Conservation (phyloP, 2,888 invertebrate species). For the Drosophila nigricruria region DNA sequence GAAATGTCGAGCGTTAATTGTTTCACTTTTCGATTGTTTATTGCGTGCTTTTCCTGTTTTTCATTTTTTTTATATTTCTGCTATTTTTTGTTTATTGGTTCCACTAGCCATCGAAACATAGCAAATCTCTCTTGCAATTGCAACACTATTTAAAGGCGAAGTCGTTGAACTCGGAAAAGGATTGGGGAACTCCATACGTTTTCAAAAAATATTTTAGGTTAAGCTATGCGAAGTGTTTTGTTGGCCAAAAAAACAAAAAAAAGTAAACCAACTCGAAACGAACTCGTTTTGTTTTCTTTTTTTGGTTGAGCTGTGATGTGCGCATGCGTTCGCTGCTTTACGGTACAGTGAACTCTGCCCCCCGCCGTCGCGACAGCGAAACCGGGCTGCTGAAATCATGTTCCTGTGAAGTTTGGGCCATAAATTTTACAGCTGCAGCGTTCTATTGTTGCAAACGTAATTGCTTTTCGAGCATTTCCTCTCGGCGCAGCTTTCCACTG, state of each 20-base stretch:
- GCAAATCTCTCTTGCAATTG: slow-evolving; percentile 39
- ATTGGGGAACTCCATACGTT: slow-evolving; percentile 12
- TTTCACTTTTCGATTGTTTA: slow-evolving; percentile 45
- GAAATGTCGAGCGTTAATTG: slow-evolving; percentile 58
- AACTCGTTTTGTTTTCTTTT: slow-evolving; percentile 56
- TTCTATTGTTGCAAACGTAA: slow-evolving; percentile 76
- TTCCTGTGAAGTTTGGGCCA: slow-evolving; percentile 77
- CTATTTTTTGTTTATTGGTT: slow-evolving; percentile 52
- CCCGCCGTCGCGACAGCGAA: neutral
- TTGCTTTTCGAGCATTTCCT: slow-evolving; percentile 63
- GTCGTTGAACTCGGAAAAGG: slow-evolving; percentile 61
- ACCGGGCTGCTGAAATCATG: slow-evolving; percentile 56
- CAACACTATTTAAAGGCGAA: slow-evolving; percentile 26
- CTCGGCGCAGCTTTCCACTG: slow-evolving; percentile 19
- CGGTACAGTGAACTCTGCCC: slow-evolving; percentile 75
- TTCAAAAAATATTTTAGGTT: slow-evolving; percentile 10
- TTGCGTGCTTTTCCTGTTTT: slow-evolving; percentile 52
- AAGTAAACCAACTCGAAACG: slow-evolving; percentile 15
- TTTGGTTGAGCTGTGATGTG: slow-evolving; percentile 58
- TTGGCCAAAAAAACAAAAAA: slow-evolving; percentile 15
- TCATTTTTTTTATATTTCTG: slow-evolving; percentile 18
- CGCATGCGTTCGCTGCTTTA: slow-evolving; percentile 73
- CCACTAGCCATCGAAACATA: slow-evolving; percentile 42
- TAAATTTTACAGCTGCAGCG: slow-evolving; percentile 71
- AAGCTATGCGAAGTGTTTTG: slow-evolving; percentile 22